Percentiles rank a stretch among this genome's conserved stretches.
phyloP scores from a whole-genome alignment of 2,797 vertebrate species.

The Acomys russatus region DNA sequence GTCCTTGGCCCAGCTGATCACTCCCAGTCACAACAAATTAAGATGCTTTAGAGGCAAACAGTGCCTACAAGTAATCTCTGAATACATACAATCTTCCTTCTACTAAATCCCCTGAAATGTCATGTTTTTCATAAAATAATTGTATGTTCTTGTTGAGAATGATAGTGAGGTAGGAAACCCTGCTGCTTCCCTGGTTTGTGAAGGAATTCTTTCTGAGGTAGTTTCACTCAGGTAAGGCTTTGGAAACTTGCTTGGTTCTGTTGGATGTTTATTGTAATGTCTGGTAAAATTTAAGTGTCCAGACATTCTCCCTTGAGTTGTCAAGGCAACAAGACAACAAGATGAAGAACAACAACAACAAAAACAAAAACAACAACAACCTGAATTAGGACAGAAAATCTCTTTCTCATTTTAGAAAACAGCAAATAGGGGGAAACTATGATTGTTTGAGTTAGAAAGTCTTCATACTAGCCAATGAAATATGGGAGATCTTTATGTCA shows the following conservation, averaged over 20 bases:
- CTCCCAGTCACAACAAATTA: slow-evolving; percentile 68
- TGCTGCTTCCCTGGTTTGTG: slow-evolving; percentile 79
- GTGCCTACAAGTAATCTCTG: slow-evolving; percentile 46
- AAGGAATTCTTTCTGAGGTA: slow-evolving; percentile 41
- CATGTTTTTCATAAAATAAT: slow-evolving; percentile 66
- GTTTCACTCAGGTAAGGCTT: slow-evolving; percentile 71
- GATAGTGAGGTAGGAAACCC: slow-evolving; percentile 64
- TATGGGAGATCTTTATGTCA: too few relatives aligned
- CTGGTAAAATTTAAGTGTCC: slow-evolving; percentile 19
- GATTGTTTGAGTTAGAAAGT: too few relatives aligned
- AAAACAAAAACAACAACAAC: too few relatives aligned
- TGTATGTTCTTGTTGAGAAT: slow-evolving; percentile 80
- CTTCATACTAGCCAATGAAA: too few relatives aligned
- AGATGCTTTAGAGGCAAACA: slow-evolving; percentile 20
- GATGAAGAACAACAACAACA: too few relatives aligned
- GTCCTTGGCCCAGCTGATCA: slow-evolving; percentile 22
- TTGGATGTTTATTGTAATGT: slow-evolving; percentile 14
- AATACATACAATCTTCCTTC: slow-evolving; percentile 63
- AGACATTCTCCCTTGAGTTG: slow-evolving; percentile 1
- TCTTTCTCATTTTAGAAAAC: slow-evolving; percentile 3
- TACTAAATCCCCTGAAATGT: slow-evolving; percentile 78
- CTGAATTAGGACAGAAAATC: background rate
- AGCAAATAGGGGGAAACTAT: background rate
- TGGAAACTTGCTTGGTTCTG: slow-evolving; percentile 75
- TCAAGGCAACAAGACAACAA: background rate